Evolutionary conservation across 2,797 vertebrate genomes (phyloP), one percentile per base, ranked within the genome.

Genomic region (Chelon labrosus): DNA sequence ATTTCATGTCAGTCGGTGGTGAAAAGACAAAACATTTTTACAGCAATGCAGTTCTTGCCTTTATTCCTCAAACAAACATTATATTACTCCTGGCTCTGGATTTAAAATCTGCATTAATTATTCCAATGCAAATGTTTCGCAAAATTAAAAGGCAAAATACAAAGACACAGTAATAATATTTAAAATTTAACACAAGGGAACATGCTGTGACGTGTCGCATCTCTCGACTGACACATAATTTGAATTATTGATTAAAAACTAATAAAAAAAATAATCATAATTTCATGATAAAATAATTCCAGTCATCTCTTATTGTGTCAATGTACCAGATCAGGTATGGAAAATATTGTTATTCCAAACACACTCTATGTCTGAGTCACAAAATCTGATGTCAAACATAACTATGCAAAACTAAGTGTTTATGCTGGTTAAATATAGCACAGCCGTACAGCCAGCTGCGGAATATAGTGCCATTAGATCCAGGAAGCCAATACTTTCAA

Each of bases 51-150:
- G 13, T 69, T 63, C 35, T 49, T 62, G 10, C 17, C 55, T 58
- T 81, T 64, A 35, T 57, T 42, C 35, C 9, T 65, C 35, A 73
- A 58, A 74, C 7, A 69, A 63, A 61, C 19, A 52, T 16, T 2
- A 12, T 9, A 44, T 61, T 14, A 51, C 49, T 50, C 56, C n/a
- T 42, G 41, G 3, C 51, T 71, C 42, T 50, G 27, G 20, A 68
- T 76, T 64, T 41, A 55, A 4, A 65, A 17, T 44, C 0, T 55
- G 17, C 10, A 52, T 19, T 44, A 17, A 75, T 52, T 27, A 10
- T 52, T 51, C 12, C 51, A 20, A 31, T 42, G 20, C 17, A 68
- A 41, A 4, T 10, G 5, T 31, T 62, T 59, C 1, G 10, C 31
- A 72, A 49, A 44, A 25, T 20, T 20, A n/a, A 51, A 51, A n/a